phyloP scores from a whole-genome alignment of 2,888 invertebrate genomes.

The Drosophila tanythrix region DNA sequence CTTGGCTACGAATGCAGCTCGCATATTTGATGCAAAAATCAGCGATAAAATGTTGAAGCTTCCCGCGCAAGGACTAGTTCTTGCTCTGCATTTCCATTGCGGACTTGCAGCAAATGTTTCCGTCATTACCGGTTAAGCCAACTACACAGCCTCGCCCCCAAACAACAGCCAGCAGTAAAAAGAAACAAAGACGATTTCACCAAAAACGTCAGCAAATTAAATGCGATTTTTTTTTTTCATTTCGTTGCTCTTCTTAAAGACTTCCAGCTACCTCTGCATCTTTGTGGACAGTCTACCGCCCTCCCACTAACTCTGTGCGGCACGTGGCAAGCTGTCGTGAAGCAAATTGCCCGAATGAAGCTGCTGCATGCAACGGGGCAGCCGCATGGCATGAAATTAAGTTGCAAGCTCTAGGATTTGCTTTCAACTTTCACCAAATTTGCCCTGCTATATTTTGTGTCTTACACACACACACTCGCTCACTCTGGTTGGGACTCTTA shows the following conservation, averaged over 20 bases:
- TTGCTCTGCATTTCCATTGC: slow-evolving; percentile 63
- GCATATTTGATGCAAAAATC: slow-evolving; percentile 73
- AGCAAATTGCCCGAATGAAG: slow-evolving; percentile 78
- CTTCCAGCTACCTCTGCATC: slow-evolving; percentile 28
- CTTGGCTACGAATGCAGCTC: slow-evolving; percentile 49
- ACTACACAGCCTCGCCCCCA: slow-evolving; percentile 24
- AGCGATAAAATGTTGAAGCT: slow-evolving; percentile 61
- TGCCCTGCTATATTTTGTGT: slow-evolving; percentile 45
- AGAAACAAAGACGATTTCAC: slow-evolving; percentile 48
- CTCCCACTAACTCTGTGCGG: slow-evolving; percentile 22
- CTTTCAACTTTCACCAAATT: slow-evolving; percentile 76
- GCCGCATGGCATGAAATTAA: slow-evolving; percentile 76
- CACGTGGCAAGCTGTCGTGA: slow-evolving; percentile 69
- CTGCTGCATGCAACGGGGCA: slow-evolving; percentile 64
- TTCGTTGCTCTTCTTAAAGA: slow-evolving; percentile 55
- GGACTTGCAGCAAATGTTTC: slow-evolving; percentile 67
- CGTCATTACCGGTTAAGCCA: slow-evolving; percentile 67
- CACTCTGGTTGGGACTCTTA: slow-evolving; percentile 13
- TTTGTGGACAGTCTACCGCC: background rate
- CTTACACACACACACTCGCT: slow-evolving; percentile 14
- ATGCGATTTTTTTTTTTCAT: slow-evolving; percentile 71
- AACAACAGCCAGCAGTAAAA: slow-evolving; percentile 13
- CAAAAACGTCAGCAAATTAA: slow-evolving; percentile 76
- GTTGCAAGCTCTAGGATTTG: slow-evolving; percentile 78
- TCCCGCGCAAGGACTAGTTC: slow-evolving; percentile 12